Conservation (phyloP, 2,888 invertebrate genomes). For the Ochropleura leucogaster region DNA sequence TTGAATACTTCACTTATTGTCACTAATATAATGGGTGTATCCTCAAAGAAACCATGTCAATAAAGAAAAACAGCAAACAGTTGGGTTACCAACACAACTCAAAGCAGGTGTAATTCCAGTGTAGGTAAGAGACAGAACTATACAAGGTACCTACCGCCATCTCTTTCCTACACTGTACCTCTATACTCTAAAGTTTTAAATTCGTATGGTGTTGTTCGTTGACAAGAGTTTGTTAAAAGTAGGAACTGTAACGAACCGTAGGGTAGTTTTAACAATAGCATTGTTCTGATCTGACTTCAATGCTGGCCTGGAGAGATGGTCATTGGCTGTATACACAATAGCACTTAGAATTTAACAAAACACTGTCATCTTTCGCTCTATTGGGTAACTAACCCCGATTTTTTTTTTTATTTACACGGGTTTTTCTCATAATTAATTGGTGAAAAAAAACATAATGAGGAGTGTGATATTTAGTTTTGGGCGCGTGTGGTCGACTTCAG, state of each 20-base stretch:
- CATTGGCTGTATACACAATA: slow-evolving; percentile 12
- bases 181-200: too few relatives aligned
- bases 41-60: too few relatives aligned
- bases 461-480: background rate
- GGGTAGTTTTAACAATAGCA: slow-evolving; percentile 29
- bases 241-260: slow-evolving; percentile 25
- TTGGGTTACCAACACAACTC: too few relatives aligned
- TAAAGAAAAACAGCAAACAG: too few relatives aligned
- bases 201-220: background rate
- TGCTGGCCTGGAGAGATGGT: slow-evolving; percentile 15
- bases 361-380: background rate
- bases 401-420: background rate
- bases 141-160: too few relatives aligned
- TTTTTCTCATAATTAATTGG: background rate
- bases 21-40: too few relatives aligned
- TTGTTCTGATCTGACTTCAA: slow-evolving; percentile 40
- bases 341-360: slow-evolving; percentile 9
- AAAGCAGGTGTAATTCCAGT: too few relatives aligned
- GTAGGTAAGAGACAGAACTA: too few relatives aligned
- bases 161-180: too few relatives aligned
- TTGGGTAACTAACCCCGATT: background rate
- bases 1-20: too few relatives aligned
- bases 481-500: background rate
- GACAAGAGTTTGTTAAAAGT: slow-evolving; percentile 21
- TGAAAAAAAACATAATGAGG: background rate